Evolutionary conservation across 2,113 vertebrate genomes (phyloP).

Genomic region (Chaenogobius annularis): DNA sequence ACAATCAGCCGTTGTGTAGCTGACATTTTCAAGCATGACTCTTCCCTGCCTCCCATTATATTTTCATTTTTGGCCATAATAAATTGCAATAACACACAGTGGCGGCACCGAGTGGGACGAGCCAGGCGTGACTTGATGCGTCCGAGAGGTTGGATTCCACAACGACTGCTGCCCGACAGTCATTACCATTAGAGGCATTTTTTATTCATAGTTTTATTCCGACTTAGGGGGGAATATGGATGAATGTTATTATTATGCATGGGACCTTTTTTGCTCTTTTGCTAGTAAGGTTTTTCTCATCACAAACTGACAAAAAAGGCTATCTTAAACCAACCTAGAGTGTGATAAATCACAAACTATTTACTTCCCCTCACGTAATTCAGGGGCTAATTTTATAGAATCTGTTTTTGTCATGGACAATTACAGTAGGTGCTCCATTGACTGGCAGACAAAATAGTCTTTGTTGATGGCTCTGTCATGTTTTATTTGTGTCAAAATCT

Average conservation of each 20-base stretch:
- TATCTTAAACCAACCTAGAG: constrained; percentile 75
- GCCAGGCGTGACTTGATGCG: constrained; percentile 71
- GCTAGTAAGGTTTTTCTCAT: constrained; percentile 70
- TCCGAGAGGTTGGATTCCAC: constrained; percentile 66
- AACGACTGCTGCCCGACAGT: constrained; percentile 65
- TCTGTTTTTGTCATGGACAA: constrained; percentile 84
- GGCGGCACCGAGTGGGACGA: constrained; percentile 66
- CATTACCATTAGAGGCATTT: constrained; percentile 77
- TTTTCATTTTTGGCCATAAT: constrained; percentile 77
- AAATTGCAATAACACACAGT: constrained; percentile 80
- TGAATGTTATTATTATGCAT: constrained; percentile 82
- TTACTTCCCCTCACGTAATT: constrained; percentile 76
- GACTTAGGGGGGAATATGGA: constrained; percentile 79
- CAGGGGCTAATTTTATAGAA: constrained; percentile 82
- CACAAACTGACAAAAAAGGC: constrained; percentile 75
- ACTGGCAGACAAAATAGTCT: constrained; percentile 84
- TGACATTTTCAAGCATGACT: constrained; percentile 81
- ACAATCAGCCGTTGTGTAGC: constrained; percentile 73
- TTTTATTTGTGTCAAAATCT: constrained; percentile 78
- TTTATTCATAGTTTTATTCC: constrained; percentile 81
- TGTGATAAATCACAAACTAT: constrained; percentile 83
- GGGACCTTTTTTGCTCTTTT: constrained; percentile 56
- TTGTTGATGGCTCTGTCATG: constrained; percentile 84
- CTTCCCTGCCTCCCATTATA: constrained; percentile 74
- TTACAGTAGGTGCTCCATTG: constrained; percentile 75